Evolutionary conservation across 2,797 vertebrate species (phyloP).

Genomic region (Triplophysa yarkandensis): DNA sequence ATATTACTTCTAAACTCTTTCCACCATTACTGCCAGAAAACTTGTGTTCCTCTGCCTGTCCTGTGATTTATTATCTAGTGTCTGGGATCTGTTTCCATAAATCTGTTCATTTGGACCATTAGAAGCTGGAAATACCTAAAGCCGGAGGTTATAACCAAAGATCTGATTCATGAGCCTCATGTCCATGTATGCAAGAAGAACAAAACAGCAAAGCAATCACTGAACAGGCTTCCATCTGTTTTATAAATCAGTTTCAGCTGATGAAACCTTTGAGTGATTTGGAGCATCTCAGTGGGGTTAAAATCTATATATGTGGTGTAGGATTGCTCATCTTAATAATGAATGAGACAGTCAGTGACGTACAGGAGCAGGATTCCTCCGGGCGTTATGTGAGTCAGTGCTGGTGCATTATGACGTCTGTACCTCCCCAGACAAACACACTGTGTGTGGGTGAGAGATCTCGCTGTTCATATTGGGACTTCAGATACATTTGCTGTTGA

Average conservation of each 20-base stretch:
- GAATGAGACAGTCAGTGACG: constrained; percentile 31
- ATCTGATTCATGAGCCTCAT: constrained; percentile 20
- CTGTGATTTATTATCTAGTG: constrained; percentile 13
- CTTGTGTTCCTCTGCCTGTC: background rate
- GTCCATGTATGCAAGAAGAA: background rate
- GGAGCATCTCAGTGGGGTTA: background rate
- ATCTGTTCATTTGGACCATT: background rate
- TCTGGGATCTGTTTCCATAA: constrained; percentile 1
- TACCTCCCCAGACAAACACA: background rate
- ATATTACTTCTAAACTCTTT: constrained; percentile 31
- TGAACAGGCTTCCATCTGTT: background rate
- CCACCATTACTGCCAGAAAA: constrained; percentile 27
- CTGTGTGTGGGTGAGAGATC: constrained; percentile 23
- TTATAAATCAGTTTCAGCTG: background rate
- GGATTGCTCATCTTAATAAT: constrained; percentile 44
- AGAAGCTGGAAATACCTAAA: background rate
- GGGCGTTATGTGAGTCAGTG: constrained; percentile 47
- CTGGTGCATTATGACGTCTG: constrained; percentile 54
- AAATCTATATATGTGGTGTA: background rate
- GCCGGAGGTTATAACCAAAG: background rate
- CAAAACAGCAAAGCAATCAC: background rate
- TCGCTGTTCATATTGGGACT: constrained; percentile 17
- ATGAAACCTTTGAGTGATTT: background rate
- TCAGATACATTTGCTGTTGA: constrained; percentile 1
- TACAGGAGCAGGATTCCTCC: constrained; percentile 34